Conservation (phyloP, 2,113 vertebrate species). For the Lota lota region DNA sequence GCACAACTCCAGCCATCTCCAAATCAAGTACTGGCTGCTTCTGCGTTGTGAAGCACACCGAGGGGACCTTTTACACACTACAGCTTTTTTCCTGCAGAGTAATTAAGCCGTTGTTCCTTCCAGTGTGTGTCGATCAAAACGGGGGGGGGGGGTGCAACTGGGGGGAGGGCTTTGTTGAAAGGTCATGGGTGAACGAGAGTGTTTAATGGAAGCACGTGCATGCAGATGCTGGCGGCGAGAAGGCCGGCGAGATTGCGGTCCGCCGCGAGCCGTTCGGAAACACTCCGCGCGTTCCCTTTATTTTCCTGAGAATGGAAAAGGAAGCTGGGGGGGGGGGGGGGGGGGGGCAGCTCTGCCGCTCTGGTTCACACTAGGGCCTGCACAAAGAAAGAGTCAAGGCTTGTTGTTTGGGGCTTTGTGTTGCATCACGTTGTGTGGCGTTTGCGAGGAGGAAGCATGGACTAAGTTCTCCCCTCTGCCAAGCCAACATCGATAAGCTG, state of each 20-base stretch:
- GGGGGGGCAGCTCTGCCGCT: too few relatives aligned
- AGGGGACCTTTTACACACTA: slow-evolving; percentile 14
- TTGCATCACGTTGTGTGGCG: too few relatives aligned
- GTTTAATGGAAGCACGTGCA: slow-evolving; percentile 35
- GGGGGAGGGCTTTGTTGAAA: slow-evolving; percentile 47
- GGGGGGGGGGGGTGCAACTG: slow-evolving; percentile 8
- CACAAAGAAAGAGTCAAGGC: too few relatives aligned
- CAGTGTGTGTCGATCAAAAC: slow-evolving; percentile 32
- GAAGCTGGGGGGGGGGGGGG: too few relatives aligned
- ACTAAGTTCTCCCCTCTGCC: too few relatives aligned
- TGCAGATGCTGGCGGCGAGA: slow-evolving; percentile 9
- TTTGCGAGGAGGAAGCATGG: too few relatives aligned
- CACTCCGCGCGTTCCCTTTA: too few relatives aligned
- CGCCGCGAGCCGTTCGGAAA: too few relatives aligned
- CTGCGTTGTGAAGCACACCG: slow-evolving; percentile 30
- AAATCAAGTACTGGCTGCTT: slow-evolving; percentile 45
- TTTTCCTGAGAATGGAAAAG: too few relatives aligned
- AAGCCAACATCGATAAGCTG: too few relatives aligned
- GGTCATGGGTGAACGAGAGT: slow-evolving; percentile 22
- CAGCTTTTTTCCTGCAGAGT: slow-evolving; percentile 16
- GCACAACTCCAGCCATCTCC: slow-evolving; percentile 51
- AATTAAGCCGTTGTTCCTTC: background rate
- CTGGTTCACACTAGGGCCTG: too few relatives aligned
- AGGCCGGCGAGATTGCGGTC: slow-evolving; percentile 15
- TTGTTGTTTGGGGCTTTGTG: too few relatives aligned